Percentiles rank a stretch among this genome's conserved stretches.
Conservation (phyloP, 2,888 invertebrate genomes). For the Petrolisthes manimaculis region DNA sequence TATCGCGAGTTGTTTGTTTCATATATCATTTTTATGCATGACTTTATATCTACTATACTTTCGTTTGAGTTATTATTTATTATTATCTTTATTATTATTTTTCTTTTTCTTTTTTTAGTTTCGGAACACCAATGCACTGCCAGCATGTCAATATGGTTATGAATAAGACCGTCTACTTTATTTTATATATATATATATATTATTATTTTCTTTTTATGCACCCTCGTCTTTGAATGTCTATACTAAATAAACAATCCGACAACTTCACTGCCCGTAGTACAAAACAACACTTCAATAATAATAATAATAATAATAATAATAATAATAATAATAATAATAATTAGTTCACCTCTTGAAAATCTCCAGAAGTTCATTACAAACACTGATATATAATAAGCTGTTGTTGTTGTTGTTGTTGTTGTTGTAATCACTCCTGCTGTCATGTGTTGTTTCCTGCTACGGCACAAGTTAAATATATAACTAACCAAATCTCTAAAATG, state of each 20-base stretch:
- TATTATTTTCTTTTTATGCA: constrained; percentile 14
- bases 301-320: too few species aligned
- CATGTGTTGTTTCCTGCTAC: constrained; percentile 15
- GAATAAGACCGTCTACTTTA: constrained; percentile 14
- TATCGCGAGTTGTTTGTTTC: background rate
- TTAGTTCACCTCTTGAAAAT: too few species aligned
- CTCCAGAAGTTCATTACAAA: too few species aligned
- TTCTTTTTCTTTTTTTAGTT: constrained; percentile 40
- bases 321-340: too few species aligned
- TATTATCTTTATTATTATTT: constrained; percentile 7
- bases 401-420: too few species aligned
- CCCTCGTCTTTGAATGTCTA: background rate
- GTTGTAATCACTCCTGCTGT: too few species aligned
- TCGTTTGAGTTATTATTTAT: background rate
- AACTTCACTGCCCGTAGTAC: background rate
- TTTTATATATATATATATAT: constrained; percentile 11
- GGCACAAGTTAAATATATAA: constrained; percentile 2
- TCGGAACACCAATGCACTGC: constrained; percentile 55
- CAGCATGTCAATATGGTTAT: constrained; percentile 49
- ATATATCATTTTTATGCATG: constrained; percentile 25
- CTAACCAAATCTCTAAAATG: background rate
- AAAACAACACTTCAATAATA: background rate
- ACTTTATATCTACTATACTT: background rate
- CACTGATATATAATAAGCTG: too few species aligned
- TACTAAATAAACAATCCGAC: background rate